phyloP scores from a whole-genome alignment of 2,113 vertebrate genomes.

The Syngnathoides biaculeatus region DNA sequence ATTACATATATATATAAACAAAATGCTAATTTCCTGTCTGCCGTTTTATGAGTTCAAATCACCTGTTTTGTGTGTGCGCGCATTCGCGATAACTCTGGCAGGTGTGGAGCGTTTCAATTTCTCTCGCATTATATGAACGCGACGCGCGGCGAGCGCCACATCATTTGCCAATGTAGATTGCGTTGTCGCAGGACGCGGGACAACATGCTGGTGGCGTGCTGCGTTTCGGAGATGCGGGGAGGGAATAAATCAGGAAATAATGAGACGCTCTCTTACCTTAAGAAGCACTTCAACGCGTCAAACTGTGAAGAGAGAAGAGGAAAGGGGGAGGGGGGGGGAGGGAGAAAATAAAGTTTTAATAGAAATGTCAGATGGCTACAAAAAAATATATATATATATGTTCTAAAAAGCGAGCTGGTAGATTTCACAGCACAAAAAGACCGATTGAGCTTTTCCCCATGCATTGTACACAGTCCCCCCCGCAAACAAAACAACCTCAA shows the following conservation, averaged over 20 bases:
- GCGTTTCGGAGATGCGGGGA: conserved; percentile 45
- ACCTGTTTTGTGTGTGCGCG: not conserved
- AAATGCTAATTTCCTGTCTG: not conserved
- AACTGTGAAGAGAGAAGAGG: conserved; percentile 44
- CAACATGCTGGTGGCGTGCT: conserved; percentile 41
- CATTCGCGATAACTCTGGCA: conserved; percentile 3
- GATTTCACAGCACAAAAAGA: conserved; percentile 15
- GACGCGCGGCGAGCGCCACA: conserved; percentile 23
- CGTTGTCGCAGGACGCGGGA: not conserved
- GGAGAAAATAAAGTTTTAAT: not conserved
- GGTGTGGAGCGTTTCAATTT: conserved; percentile 9
- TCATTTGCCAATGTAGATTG: not conserved
- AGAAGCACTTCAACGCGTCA: conserved; percentile 51
- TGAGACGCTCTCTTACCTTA: conserved; percentile 59
- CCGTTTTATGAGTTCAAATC: not conserved
- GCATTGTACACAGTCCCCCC: too few relatives aligned
- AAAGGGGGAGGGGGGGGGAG: conserved; percentile 1
- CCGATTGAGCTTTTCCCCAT: conserved; percentile 6
- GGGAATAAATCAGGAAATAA: conserved; percentile 37
- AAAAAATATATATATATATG: too few relatives aligned
- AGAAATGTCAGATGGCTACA: not conserved
- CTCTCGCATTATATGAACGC: conserved; percentile 18
- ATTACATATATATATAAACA: not conserved
- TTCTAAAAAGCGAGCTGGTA: conserved; percentile 7
- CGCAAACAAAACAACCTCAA: too few relatives aligned